These are phyloP conservation scores for Carapus acus DNA, from an alignment of 2,797 vertebrate genomes.

Conservation along the genomic window DNA sequence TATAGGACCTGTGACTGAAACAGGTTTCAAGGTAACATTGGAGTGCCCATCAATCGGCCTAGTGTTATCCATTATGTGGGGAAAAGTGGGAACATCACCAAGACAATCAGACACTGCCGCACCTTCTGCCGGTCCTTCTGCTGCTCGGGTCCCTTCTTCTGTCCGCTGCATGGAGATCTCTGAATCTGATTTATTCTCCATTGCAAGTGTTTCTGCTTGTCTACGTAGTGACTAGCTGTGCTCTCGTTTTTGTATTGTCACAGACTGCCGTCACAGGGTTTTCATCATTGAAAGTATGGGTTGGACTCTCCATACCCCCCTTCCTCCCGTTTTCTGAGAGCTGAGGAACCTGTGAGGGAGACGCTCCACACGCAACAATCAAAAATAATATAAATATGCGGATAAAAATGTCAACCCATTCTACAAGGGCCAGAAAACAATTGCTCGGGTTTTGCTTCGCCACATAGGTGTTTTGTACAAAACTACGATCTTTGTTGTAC, in stretches of 20 bases:
- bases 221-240: constrained; percentile 20
- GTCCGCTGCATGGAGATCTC: constrained; percentile 2
- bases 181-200: constrained; percentile 8
- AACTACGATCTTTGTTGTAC: constrained; percentile 28
- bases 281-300: constrained; percentile 22
- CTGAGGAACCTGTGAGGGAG: constrained; percentile 6
- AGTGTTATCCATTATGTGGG: constrained; percentile 6
- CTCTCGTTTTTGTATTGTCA: constrained; percentile 21
- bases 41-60: constrained; percentile 6
- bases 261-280: constrained; percentile 21
- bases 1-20: constrained; percentile 1
- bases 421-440: too few relatives aligned
- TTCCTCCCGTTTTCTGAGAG: constrained; percentile 23
- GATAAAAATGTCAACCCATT: too few relatives aligned
- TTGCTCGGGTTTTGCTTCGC: too few relatives aligned
- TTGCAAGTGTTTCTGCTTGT: constrained; percentile 14
- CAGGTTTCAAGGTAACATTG: neutral
- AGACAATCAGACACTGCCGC: constrained; percentile 5
- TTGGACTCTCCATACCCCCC: constrained; percentile 55
- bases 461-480: neutral
- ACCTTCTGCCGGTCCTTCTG: constrained; percentile 14
- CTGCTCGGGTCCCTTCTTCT: constrained; percentile 12
- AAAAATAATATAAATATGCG: too few relatives aligned
- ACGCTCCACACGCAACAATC: constrained; percentile 15
- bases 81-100: constrained; percentile 12